Conservation (phyloP, 2,888 invertebrate species). For the Seladonia tumulorum region DNA sequence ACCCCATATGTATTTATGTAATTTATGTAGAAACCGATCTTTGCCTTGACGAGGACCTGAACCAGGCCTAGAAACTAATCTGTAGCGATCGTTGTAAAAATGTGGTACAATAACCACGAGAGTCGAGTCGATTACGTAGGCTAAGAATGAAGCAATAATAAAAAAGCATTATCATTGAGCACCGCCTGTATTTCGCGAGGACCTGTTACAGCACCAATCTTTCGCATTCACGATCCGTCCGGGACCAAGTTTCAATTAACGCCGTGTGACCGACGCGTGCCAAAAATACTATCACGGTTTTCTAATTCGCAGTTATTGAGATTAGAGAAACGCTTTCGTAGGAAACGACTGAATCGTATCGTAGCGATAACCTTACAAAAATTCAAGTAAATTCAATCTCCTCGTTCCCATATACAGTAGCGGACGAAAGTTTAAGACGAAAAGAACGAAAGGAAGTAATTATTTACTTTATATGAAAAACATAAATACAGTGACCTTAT, state of each 20-base stretch:
- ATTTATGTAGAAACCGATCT: background rate
- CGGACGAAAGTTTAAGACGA: too few species aligned
- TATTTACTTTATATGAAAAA: too few species aligned
- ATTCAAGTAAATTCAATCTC: too few species aligned
- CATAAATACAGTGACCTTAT: too few species aligned
- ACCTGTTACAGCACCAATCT: background rate
- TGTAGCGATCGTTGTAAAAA: slow-evolving; percentile 61
- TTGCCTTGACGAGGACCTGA: slow-evolving; percentile 31
- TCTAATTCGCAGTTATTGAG: too few species aligned
- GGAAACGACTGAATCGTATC: too few species aligned
- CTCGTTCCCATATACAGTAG: too few species aligned
- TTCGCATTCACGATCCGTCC: background rate
- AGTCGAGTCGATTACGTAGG: slow-evolving; percentile 28
- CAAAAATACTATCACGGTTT: background rate
- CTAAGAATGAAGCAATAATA: slow-evolving; percentile 57
- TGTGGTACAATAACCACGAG: slow-evolving; percentile 54
- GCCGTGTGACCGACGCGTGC: background rate
- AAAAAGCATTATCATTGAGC: slow-evolving; percentile 34
- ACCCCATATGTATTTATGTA: background rate
- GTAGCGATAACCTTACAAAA: too few species aligned
- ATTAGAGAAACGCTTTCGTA: too few species aligned
- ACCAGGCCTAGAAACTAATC: background rate
- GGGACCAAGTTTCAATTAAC: background rate
- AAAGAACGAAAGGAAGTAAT: too few species aligned
- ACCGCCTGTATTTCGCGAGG: background rate